These are phyloP conservation scores for Drosophila incognita DNA, from an alignment of 2,888 invertebrate species.

Conservation along the genomic window DNA sequence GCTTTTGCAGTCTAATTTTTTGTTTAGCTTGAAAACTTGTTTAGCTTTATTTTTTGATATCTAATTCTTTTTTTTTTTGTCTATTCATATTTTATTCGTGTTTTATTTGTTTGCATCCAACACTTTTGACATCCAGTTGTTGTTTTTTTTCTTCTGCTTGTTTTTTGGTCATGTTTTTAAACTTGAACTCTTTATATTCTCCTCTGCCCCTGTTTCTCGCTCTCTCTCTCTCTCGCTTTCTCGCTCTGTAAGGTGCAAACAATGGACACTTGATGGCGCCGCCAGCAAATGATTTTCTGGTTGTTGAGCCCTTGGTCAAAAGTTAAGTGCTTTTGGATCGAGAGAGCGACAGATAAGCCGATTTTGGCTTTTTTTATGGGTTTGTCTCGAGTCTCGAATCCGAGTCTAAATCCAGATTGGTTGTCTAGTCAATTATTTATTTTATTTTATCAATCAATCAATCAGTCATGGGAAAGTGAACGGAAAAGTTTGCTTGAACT, in stretches of 20 bases:
- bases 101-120: constrained; percentile 29
- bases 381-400: constrained; percentile 11
- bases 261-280: constrained; percentile 59
- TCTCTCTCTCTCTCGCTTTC: constrained; percentile 4
- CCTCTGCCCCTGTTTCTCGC: background rate
- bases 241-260: constrained; percentile 17
- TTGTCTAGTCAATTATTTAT: constrained; percentile 4
- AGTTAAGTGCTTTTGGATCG: constrained; percentile 59
- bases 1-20: constrained; percentile 22
- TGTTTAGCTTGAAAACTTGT: constrained; percentile 46
- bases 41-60: constrained; percentile 20
- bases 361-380: constrained; percentile 45
- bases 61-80: constrained; percentile 19
- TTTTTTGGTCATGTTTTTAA: constrained; percentile 10
- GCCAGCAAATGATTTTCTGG: constrained; percentile 32
- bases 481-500: background rate
- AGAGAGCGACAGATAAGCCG: constrained; percentile 52
- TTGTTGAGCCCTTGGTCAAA: constrained; percentile 46
- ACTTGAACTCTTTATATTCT: constrained; percentile 3
- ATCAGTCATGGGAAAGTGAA: constrained; percentile 24
- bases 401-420: background rate
- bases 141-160: constrained; percentile 14
- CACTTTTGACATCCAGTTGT: constrained; percentile 31
- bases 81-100: constrained; percentile 29
- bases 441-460: constrained; percentile 33